Evolutionary conservation across 2,113 vertebrate species (phyloP).

Genomic region (Lagopus leucura): DNA sequence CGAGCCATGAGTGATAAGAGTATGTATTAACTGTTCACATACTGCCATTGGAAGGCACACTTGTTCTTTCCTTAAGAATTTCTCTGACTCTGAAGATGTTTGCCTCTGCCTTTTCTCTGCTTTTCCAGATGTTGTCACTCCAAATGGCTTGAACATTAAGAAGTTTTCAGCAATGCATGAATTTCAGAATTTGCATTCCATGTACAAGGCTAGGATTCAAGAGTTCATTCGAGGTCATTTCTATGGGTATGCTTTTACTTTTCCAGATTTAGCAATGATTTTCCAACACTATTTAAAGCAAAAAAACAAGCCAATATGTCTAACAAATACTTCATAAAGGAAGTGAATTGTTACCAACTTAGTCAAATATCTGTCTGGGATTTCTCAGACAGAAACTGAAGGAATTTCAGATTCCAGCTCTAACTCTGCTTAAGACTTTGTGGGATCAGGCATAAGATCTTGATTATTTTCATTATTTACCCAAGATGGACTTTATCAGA

Average conservation of each 20-base stretch:
- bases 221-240: constrained; percentile 98
- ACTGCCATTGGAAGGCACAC: not conserved
- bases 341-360: not conserved
- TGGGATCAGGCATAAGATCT: not conserved
- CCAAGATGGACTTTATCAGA: not conserved
- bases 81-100: constrained; percentile 47
- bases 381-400: constrained; percentile 1
- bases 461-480: not conserved
- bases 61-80: constrained; percentile 16
- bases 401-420: not conserved
- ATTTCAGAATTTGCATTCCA: constrained; percentile 97
- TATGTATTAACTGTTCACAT: not conserved
- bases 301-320: not conserved
- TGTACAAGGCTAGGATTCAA: constrained; percentile 91
- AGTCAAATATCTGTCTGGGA: not conserved
- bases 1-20: not conserved
- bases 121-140: constrained; percentile 92
- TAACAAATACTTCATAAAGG: not conserved
- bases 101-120: constrained; percentile 53
- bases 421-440: not conserved
- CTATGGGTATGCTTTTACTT: constrained; percentile 87
- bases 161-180: constrained; percentile 98
- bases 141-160: constrained; percentile 95
- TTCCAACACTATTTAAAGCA: not conserved
- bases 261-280: constrained; percentile 24